A percentile compares a stretch with the other conserved stretches of the same genome.
Conservation (phyloP, 2,113 vertebrate genomes). For the Syngnathus typhle region DNA sequence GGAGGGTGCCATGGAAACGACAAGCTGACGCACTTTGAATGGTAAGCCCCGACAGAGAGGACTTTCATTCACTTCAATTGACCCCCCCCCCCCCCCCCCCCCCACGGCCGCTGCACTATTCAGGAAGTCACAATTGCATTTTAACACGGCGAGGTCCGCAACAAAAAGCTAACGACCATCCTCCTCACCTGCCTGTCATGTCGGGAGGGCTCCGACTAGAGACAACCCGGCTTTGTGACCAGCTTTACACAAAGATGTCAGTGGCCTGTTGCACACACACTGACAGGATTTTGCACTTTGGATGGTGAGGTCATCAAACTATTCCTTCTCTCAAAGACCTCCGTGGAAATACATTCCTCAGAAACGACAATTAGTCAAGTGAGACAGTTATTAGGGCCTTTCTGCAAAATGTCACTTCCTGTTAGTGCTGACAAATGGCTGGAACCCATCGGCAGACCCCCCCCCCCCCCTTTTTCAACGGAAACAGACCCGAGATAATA, state of each 20-base stretch:
- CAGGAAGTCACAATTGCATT: conserved; percentile 45
- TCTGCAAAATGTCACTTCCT: conserved; percentile 66
- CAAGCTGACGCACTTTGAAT: conserved; percentile 68
- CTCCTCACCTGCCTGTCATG: conserved; percentile 47
- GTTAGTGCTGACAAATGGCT: conserved; percentile 58
- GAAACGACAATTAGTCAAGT: conserved; percentile 66
- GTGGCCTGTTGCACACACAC: background rate
- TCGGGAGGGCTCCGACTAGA: conserved; percentile 16
- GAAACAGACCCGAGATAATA: background rate
- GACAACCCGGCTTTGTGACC: conserved; percentile 26
- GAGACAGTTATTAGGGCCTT: conserved; percentile 69
- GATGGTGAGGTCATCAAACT: background rate
- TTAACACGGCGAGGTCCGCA: conserved; percentile 30
- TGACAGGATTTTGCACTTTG: background rate
- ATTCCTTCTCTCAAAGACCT: conserved; percentile 20
- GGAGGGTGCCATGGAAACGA: conserved; percentile 67
- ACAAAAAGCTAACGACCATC: conserved; percentile 36
- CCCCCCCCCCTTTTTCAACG: background rate
- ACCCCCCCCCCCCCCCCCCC: conserved; percentile 31
- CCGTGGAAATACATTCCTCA: conserved; percentile 55
- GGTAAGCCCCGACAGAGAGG: conserved; percentile 66
- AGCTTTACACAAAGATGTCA: conserved; percentile 11
- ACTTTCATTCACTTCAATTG: conserved; percentile 59
- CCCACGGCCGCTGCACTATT: conserved; percentile 49
- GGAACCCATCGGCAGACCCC: conserved; percentile 19